Evolutionary conservation across 1,140 invertebrate genomes (phyloP).

Genomic region (Holcopasites calliopsidis): DNA sequence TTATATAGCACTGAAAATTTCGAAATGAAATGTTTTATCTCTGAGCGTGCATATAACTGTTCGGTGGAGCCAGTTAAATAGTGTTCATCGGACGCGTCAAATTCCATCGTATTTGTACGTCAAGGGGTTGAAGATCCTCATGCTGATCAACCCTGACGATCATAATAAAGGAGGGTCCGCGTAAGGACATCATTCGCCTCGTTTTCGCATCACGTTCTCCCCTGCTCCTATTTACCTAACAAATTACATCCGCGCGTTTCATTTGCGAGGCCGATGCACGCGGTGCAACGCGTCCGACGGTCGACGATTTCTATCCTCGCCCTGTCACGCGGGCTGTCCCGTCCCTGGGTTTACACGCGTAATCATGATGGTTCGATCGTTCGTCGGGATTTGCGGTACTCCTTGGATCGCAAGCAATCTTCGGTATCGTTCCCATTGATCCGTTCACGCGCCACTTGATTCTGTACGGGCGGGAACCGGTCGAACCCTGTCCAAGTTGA

Average conservation of each 20-base stretch:
- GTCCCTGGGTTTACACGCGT: background rate
- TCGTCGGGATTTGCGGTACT: constrained; percentile 23
- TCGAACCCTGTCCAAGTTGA: background rate
- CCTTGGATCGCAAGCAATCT: constrained; percentile 10
- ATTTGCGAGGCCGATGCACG: constrained; percentile 15
- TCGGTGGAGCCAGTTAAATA: too few species aligned
- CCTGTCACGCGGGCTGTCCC: constrained; percentile 30
- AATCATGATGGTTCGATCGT: constrained; percentile 52
- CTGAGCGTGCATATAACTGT: too few species aligned
- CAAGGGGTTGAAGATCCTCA: background rate
- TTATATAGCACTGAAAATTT: too few species aligned
- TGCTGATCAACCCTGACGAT: background rate
- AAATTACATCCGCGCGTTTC: constrained; percentile 41
- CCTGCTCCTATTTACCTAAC: constrained; percentile 31
- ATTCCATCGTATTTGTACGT: too few species aligned
- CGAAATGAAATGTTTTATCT: too few species aligned
- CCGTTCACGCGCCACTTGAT: background rate
- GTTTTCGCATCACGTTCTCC: constrained; percentile 31
- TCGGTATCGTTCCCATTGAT: constrained; percentile 26
- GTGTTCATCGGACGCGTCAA: too few species aligned
- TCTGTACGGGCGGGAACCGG: background rate
- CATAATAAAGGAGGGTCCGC: background rate
- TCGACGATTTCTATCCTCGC: constrained; percentile 35
- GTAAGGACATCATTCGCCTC: constrained; percentile 7
- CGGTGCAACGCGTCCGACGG: background rate